Percentiles rank a stretch among this genome's conserved stretches.
These are phyloP conservation scores for Donacobius atricapilla DNA, from an alignment of 2,113 vertebrate species.

Conservation along the genomic window DNA sequence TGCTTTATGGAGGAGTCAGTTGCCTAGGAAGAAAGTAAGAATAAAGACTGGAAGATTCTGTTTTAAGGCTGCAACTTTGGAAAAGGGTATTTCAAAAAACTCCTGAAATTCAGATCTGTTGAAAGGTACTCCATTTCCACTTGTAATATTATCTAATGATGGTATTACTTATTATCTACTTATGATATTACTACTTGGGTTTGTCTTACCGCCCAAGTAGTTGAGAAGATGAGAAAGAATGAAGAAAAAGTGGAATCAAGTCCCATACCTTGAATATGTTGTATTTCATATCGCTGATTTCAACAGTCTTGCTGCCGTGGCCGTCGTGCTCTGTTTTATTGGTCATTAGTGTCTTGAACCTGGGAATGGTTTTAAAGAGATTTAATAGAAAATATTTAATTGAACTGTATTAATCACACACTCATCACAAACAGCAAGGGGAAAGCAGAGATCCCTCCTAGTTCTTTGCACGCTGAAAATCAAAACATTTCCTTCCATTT, in stretches of 20 bases:
- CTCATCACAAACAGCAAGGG: neutral
- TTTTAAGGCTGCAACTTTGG: neutral
- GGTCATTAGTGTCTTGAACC: conserved; percentile 90
- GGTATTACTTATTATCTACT: neutral
- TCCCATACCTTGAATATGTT: conserved; percentile 86
- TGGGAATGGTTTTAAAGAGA: conserved; percentile 11
- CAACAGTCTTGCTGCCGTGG: conserved; percentile 80
- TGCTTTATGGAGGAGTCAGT: neutral
- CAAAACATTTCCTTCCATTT: neutral
- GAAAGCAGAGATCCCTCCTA: neutral
- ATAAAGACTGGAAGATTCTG: neutral
- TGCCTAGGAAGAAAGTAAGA: neutral
- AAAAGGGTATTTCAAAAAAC: neutral
- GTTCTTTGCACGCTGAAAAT: neutral
- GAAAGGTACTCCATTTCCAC: neutral
- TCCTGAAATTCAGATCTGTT: neutral
- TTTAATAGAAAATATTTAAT: neutral
- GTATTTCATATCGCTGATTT: conserved; percentile 90
- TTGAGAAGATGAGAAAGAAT: neutral
- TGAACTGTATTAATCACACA: neutral
- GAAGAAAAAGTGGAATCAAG: neutral
- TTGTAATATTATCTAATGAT: neutral
- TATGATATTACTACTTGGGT: neutral
- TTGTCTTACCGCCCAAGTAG: neutral
- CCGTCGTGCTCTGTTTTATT: conserved; percentile 77